Evolutionary conservation across 1,140 invertebrate species (phyloP), one percentile per base, ranked within the genome.

Genomic region (Ips nitidus): DNA sequence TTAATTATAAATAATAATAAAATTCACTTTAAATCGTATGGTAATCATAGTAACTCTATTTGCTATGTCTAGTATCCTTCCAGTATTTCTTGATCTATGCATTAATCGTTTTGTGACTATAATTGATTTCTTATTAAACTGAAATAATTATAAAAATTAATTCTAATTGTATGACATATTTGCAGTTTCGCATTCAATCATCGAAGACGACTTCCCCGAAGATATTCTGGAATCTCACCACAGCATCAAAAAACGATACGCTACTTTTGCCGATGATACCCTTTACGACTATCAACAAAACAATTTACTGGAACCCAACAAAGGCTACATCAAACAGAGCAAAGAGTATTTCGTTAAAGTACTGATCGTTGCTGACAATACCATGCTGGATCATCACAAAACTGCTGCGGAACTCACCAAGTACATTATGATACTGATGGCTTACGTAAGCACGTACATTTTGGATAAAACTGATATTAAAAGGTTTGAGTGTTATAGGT

Each of bases 381-480:
- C 88, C 75, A 94, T 95, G 93, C 77, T 84, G 1, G 80, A 86
- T 36, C 94, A 92, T 76, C 92, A 95, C 75, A 77, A 80, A 36
- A 79, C 82, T 59, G 62, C 72, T 7, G 75, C 74, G 5, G 82
- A 82, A 47, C 80, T 93, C 2, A 82, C 85, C 59, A 80, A 85
- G 58, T 95, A 95, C 76, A 87, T 95, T 66, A 83, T 94, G 40
- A 92, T 89, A 7, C 82, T 95, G 7, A 91, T 95, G 86, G 90
- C 88, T 50, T 91, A 90, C 75, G 93, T 93, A 83, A 82, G 74
- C 70, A 81, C 77, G 7, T 47, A 5, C 2, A 37, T n/a, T 58
- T 41, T 8, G 42, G 42, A 41, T 41, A 3, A 41, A 7, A 41
- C 8, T 41, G 2, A 4, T 41, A n/a, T 59, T n/a, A 2, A 38